Evolutionary conservation across 1,140 invertebrate species (phyloP).

Genomic region (Nymphalis io): DNA sequence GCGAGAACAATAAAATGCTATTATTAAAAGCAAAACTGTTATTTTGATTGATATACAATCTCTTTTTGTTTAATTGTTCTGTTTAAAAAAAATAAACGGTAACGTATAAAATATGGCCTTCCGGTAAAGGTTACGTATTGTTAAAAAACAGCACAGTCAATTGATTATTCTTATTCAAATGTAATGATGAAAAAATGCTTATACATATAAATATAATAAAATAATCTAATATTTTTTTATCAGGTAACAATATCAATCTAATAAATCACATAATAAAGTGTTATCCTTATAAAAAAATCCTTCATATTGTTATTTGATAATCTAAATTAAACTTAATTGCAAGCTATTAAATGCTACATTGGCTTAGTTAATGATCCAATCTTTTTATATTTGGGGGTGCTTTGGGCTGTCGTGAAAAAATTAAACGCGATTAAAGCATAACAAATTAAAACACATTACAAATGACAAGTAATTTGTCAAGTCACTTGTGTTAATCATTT

Average conservation of each 20-base stretch:
- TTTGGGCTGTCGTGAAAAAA: not conserved
- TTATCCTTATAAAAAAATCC: not conserved
- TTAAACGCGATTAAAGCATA: not conserved
- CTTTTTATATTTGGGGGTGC: not conserved
- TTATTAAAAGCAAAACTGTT: not conserved
- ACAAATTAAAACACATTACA: slow-evolving; percentile 1
- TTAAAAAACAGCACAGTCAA: not conserved
- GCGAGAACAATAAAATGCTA: slow-evolving; percentile 1
- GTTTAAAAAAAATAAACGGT: slow-evolving; percentile 7
- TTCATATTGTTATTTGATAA: not conserved
- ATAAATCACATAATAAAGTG: not conserved
- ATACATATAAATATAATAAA: no score
- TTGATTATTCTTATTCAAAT: no score
- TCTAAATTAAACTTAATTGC: no score
- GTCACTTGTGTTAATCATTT: not conserved
- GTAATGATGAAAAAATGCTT: no score
- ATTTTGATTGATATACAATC: slow-evolving; percentile 26
- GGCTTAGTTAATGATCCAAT: not conserved
- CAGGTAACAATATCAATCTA: no score
- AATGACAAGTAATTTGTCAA: slow-evolving; percentile 1
- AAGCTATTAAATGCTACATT: no score
- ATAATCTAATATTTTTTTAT: no score
- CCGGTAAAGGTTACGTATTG: slow-evolving; percentile 19
- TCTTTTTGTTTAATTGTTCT: slow-evolving; percentile 23
- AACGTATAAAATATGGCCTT: slow-evolving; percentile 9